A percentile compares a stretch with the other conserved stretches of the same genome.
These are phyloP conservation scores for Selene dorsalis DNA, from an alignment of 2,797 vertebrate genomes.

Conservation along the genomic window DNA sequence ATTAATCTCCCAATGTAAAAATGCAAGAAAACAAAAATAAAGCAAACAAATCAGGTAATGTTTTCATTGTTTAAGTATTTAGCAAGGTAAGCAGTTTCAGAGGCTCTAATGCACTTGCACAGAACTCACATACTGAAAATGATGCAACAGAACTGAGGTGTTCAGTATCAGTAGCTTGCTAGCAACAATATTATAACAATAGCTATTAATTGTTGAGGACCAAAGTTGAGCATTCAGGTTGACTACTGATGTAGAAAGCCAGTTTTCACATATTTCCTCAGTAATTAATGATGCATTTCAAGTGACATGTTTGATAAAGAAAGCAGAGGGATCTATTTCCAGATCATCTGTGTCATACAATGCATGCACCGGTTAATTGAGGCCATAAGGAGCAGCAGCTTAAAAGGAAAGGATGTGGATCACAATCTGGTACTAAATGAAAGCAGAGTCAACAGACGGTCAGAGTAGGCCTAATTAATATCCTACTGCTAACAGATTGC, in stretches of 20 bases:
- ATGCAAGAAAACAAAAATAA: constrained; percentile 14
- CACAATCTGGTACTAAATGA: constrained; percentile 75
- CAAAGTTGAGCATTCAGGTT: not conserved
- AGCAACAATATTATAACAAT: not conserved
- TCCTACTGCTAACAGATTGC: constrained; percentile 74
- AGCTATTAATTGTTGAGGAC: constrained; percentile 8
- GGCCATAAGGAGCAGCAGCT: constrained; percentile 73
- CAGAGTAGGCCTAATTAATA: constrained; percentile 74
- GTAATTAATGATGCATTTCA: constrained; percentile 27
- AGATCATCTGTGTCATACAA: constrained; percentile 54
- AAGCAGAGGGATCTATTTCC: constrained; percentile 52
- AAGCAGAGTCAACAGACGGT: constrained; percentile 70
- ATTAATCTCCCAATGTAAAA: constrained; percentile 25
- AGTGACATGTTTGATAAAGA: constrained; percentile 47
- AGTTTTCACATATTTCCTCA: constrained; percentile 25
- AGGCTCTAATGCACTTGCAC: constrained; percentile 14
- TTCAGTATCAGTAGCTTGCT: constrained; percentile 27
- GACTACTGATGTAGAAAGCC: not conserved
- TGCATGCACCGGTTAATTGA: constrained; percentile 55
- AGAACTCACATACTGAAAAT: not conserved
- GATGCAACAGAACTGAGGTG: constrained; percentile 11
- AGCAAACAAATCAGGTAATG: constrained; percentile 17
- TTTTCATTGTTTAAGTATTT: constrained; percentile 34
- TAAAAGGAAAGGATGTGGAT: constrained; percentile 71
- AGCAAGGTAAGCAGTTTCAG: not conserved